Evolutionary conservation across 2,888 invertebrate genomes (phyloP), one percentile per base, ranked within the genome.

Genomic region (Halictus ligatus): DNA sequence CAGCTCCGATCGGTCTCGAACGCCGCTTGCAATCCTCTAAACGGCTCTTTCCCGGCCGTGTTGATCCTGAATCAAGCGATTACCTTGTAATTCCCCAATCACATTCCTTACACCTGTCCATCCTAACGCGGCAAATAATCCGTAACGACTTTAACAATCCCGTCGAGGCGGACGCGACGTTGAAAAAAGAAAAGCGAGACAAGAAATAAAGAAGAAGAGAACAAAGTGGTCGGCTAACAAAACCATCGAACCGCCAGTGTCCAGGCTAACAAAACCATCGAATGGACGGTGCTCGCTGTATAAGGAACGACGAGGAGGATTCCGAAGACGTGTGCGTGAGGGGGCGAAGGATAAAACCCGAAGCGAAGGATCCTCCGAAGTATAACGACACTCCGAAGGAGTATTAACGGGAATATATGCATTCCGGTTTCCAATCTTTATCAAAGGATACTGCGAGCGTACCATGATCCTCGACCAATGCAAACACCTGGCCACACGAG

Each of bases 371-470:
- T 83, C 67, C 85, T 83, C 12, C 54, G 54, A 21, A 54, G 54
- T 54, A 54, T 54, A 54, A 54, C 21, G 54, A 54, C 54, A 54
- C 54, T 54, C 10, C 54, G 21, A 48, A 21, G 35, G 71, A 48
- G 81, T 80, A 87, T 90, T 84, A 84, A 89, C 79, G 48, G 78
- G 72, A 88, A 88, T 89, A 88, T 86, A 89, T 69, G 84, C 83
- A 60, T 69, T 83, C 60, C 78, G 83, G 58, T 89, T 87, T 81
- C 81, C 81, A 88, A 78, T 86, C 81, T 86, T 90, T 84, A 84
- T 89, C 88, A 80, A 89, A 74, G 80, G 81, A 90, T 87, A 87
- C 75, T 54, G 73, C 80, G 80, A 71, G 60, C 29, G 25, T 81
- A 79, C 81, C 73, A 76, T 80, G 74, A 35, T 43, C 69, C 67